phyloP scores from a whole-genome alignment of 1,140 invertebrate genomes.

The Diorhabda elongata region DNA sequence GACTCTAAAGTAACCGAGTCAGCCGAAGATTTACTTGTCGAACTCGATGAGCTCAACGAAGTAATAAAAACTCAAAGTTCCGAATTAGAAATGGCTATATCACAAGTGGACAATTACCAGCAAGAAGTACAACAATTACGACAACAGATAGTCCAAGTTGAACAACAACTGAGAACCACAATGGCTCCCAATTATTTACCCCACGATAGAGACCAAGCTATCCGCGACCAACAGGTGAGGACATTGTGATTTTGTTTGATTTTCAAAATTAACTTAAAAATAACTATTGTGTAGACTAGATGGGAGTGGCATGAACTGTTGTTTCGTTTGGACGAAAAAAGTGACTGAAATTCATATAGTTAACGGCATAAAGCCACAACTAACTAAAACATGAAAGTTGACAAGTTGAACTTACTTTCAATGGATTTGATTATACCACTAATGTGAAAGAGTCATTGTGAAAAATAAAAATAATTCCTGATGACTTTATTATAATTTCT shows the following conservation, averaged over 20 bases:
- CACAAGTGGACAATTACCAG: slow-evolving; percentile 83
- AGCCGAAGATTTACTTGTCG: slow-evolving; percentile 62
- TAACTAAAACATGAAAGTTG: too few species aligned
- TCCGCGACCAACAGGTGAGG: slow-evolving; percentile 88
- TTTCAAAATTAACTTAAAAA: slow-evolving; percentile 18
- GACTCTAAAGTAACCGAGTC: slow-evolving; percentile 70
- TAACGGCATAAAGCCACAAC: too few species aligned
- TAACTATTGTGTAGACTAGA: slow-evolving; percentile 28
- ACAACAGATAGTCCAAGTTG: slow-evolving; percentile 76
- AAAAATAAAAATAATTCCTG: too few species aligned
- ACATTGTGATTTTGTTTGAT: slow-evolving; percentile 18
- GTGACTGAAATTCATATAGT: background rate
- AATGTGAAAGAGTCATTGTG: too few species aligned
- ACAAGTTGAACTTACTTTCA: too few species aligned
- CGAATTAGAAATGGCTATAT: slow-evolving; percentile 71
- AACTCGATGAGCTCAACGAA: slow-evolving; percentile 64
- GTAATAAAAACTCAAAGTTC: slow-evolving; percentile 66
- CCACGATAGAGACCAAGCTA: slow-evolving; percentile 77
- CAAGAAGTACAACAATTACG: slow-evolving; percentile 81
- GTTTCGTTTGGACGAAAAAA: slow-evolving; percentile 12
- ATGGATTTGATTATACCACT: too few species aligned
- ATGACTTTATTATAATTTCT: too few species aligned
- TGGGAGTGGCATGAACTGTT: slow-evolving; percentile 35
- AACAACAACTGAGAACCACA: slow-evolving; percentile 77
- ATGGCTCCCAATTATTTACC: slow-evolving; percentile 77